These are phyloP conservation scores for Paralvinella palmiformis DNA, from an alignment of 1,140 invertebrate genomes.

Conservation along the genomic window DNA sequence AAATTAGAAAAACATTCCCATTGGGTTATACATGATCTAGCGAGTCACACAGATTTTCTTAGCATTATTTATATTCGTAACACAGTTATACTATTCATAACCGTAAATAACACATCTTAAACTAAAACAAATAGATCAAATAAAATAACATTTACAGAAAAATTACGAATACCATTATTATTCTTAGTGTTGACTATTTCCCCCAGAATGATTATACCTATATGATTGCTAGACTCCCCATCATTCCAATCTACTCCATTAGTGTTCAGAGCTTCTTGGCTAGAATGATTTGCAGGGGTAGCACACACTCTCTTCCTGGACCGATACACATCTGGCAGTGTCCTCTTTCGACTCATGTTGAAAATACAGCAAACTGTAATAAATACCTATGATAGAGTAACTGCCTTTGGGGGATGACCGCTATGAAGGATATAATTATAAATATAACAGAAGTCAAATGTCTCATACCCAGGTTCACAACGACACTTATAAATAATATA, in stretches of 20 bases:
- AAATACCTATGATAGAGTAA: background rate
- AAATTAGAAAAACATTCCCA: background rate
- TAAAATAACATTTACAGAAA: background rate
- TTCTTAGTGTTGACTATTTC: background rate
- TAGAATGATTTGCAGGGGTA: background rate
- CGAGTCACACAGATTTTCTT: background rate
- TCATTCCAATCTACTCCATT: background rate
- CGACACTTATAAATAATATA: background rate
- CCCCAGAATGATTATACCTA: no score
- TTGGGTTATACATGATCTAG: background rate
- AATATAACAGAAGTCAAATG: background rate
- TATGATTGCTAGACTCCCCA: no score
- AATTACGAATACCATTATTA: background rate
- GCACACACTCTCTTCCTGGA: constrained; percentile 24
- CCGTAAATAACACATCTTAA: background rate
- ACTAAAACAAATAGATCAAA: background rate
- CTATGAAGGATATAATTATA: background rate
- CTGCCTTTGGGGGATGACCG: background rate
- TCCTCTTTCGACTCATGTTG: constrained; percentile 29
- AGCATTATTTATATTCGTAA: background rate
- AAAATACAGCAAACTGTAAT: background rate
- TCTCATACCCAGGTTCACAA: background rate
- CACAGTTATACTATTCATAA: background rate
- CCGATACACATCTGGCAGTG: constrained; percentile 26
- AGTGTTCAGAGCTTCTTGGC: background rate